Conservation (phyloP, 2,888 invertebrate species). For the Oscheius sp. region DNA sequence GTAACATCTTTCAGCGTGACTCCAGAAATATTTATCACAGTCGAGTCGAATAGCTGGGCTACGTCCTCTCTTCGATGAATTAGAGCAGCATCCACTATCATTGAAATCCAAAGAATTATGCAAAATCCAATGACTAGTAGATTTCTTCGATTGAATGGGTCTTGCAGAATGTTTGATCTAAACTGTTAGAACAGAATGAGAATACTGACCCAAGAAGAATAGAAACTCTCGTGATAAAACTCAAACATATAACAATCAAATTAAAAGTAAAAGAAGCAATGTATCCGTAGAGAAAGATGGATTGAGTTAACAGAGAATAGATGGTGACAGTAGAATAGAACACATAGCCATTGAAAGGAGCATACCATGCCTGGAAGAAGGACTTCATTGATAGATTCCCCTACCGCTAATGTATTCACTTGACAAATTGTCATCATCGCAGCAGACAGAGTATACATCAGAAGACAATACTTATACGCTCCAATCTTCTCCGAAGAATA, state of each 20-base stretch:
- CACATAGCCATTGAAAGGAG: not conserved
- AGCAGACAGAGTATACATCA: not conserved
- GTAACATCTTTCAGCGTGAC: not conserved
- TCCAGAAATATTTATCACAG: not conserved
- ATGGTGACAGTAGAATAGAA: not conserved
- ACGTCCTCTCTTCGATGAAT: not conserved
- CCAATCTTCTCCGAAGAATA: slow-evolving; percentile 9
- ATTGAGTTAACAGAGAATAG: not conserved
- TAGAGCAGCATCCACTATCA: not conserved
- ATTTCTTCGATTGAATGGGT: too few species aligned
- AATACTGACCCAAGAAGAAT: not conserved
- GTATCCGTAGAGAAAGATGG: not conserved
- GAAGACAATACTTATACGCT: not conserved
- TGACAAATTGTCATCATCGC: slow-evolving; percentile 10
- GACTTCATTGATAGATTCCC: not conserved
- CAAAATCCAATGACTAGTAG: too few species aligned
- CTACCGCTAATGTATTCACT: slow-evolving; percentile 1
- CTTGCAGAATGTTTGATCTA: too few species aligned
- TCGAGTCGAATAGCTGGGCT: not conserved
- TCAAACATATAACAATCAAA: not conserved
- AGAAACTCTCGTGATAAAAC: not conserved
- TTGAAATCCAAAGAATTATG: too few species aligned
- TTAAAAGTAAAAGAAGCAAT: not conserved
- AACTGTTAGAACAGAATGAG: too few species aligned
- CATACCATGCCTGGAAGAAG: not conserved